Evolutionary conservation across 2,797 vertebrate species (phyloP).

Genomic region (Syngnathus acus): DNA sequence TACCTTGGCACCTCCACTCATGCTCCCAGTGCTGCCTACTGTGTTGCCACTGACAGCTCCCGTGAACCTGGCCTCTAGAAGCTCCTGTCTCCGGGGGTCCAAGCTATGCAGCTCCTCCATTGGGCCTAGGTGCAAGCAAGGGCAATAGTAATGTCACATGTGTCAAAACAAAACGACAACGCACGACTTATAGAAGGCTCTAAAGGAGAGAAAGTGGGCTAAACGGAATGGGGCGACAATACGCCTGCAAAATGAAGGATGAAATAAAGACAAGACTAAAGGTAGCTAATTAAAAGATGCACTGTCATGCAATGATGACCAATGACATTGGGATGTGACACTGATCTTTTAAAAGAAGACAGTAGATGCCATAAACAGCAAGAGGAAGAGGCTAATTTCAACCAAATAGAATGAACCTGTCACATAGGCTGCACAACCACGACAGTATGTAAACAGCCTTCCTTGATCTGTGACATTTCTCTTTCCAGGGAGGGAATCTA

Average conservation of each 20-base stretch:
- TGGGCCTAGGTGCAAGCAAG: slow-evolving; percentile 65
- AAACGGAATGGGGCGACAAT: slow-evolving; percentile 10
- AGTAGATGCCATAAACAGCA: neutral
- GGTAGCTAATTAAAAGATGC: slow-evolving; percentile 27
- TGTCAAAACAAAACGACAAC: neutral
- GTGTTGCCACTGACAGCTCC: slow-evolving; percentile 95
- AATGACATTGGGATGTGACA: slow-evolving; percentile 25
- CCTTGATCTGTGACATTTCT: slow-evolving; percentile 24
- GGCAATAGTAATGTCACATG: slow-evolving; percentile 6
- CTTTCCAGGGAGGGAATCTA: slow-evolving; percentile 25
- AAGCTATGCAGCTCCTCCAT: slow-evolving; percentile 99
- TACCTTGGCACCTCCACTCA: slow-evolving; percentile 95
- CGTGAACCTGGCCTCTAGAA: slow-evolving; percentile 95
- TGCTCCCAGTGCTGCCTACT: slow-evolving; percentile 90
- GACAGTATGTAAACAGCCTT: slow-evolving; percentile 9
- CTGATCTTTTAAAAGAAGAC: slow-evolving; percentile 29
- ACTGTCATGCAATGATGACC: slow-evolving; percentile 12
- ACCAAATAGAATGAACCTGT: neutral
- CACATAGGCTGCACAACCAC: slow-evolving; percentile 2
- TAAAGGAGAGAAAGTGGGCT: neutral
- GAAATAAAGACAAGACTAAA: slow-evolving; percentile 26
- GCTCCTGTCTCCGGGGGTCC: slow-evolving; percentile 96
- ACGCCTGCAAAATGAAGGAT: slow-evolving; percentile 29
- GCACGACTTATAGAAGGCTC: neutral
- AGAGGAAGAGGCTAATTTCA: neutral